phyloP scores from a whole-genome alignment of 2,113 vertebrate genomes.

The Dasypus novemcinctus region DNA sequence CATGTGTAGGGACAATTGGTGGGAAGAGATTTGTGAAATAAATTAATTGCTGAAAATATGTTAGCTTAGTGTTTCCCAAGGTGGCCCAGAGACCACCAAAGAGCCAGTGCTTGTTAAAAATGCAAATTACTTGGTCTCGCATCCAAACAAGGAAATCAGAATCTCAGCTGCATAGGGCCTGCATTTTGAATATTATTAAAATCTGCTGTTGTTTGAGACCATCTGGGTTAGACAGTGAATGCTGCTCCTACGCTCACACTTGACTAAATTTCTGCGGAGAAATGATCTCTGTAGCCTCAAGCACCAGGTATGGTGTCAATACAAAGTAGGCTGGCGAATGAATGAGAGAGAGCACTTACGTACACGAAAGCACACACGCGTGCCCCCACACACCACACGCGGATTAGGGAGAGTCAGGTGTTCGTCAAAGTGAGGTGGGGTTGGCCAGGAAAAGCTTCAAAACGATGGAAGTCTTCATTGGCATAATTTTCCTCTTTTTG shows the following conservation, averaged over 20 bases:
- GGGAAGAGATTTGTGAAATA: neutral
- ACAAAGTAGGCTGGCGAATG: neutral
- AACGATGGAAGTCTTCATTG: neutral
- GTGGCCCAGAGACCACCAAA: neutral
- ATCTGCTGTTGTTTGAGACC: neutral
- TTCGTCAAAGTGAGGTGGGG: neutral
- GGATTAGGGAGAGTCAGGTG: too few relatives aligned
- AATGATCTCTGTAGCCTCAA: neutral
- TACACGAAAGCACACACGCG: neutral
- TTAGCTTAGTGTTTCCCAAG: neutral
- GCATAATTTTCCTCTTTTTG: neutral
- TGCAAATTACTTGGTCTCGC: too few relatives aligned
- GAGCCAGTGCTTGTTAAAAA: neutral
- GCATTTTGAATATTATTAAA: neutral
- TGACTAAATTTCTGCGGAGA: neutral
- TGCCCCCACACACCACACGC: neutral
- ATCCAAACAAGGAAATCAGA: neutral
- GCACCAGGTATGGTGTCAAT: neutral
- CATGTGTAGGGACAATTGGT: neutral
- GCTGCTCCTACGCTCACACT: neutral
- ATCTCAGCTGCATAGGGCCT: neutral
- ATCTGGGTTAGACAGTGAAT: rapidly evolving
- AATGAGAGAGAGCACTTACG: neutral
- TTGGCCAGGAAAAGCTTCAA: neutral
- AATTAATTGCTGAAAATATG: rapidly evolving